These are phyloP conservation scores for Pipistrellus nathusii DNA, from an alignment of 2,797 vertebrate genomes.

Conservation along the genomic window DNA sequence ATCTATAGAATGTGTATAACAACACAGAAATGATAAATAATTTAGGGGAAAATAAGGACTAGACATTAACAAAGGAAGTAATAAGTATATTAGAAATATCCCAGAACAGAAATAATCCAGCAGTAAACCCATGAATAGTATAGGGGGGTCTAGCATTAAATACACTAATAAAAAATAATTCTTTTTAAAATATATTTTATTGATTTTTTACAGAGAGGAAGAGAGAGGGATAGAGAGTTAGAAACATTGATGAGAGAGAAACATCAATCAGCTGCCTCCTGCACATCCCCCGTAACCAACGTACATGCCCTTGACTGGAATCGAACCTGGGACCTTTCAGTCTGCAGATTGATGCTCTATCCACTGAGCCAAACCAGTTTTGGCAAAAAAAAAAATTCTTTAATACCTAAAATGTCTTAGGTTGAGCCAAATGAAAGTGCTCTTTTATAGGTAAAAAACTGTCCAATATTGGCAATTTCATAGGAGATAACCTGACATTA, in stretches of 20 bases:
- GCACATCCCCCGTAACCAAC: too few relatives aligned
- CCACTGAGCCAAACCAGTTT: too few relatives aligned
- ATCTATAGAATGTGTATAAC: not conserved
- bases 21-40: too few relatives aligned
- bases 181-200: too few relatives aligned
- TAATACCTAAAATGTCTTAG: not conserved
- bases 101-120: not conserved
- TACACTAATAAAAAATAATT: not conserved
- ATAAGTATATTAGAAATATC: not conserved
- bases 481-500: not conserved
- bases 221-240: too few relatives aligned
- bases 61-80: not conserved
- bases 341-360: too few relatives aligned
- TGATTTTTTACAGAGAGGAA: too few relatives aligned
- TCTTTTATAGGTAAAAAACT: not conserved
- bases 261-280: too few relatives aligned
- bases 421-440: not conserved
- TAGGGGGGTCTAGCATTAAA: not conserved
- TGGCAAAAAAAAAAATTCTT: not conserved
- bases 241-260: too few relatives aligned
- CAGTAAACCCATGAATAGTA: too few relatives aligned
- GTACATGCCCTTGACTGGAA: too few relatives aligned
- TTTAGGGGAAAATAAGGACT: not conserved
- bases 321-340: too few relatives aligned
- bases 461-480: not conserved